A percentile compares a stretch with the other conserved stretches of the same genome.
These are phyloP conservation scores for Micrasema longulum DNA, from an alignment of 1,140 invertebrate species.

Conservation along the genomic window DNA sequence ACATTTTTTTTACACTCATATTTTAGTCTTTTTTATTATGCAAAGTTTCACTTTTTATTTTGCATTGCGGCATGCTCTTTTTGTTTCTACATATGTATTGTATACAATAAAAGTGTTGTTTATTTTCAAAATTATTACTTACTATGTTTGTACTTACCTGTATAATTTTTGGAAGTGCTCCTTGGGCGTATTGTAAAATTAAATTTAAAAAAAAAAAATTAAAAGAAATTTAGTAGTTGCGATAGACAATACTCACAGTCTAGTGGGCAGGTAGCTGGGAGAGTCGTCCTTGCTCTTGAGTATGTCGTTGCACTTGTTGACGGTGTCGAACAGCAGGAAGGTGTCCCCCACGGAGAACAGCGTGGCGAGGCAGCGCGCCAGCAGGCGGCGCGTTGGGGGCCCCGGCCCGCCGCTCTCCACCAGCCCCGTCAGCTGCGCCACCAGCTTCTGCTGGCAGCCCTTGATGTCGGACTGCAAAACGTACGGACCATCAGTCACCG, in stretches of 20 bases:
- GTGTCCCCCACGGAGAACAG: conserved; percentile 98
- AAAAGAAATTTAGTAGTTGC: no score
- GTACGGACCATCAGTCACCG: conserved; percentile 8
- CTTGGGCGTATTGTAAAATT: no score
- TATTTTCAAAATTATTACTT: no score
- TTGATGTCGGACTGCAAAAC: conserved; percentile 93
- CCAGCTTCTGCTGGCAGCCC: conserved; percentile 94
- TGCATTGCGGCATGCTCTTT: no score
- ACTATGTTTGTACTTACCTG: no score
- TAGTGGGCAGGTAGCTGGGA: conserved; percentile 91
- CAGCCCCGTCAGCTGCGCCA: conserved; percentile 91
- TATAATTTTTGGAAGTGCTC: no score
- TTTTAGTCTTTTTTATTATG: no score
- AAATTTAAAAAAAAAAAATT: no score
- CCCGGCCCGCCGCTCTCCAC: conserved; percentile 87
- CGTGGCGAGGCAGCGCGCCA: conserved; percentile 93
- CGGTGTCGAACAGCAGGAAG: conserved; percentile 95
- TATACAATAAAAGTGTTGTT: no score
- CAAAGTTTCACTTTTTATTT: no score
- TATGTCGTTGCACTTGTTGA: conserved; percentile 98
- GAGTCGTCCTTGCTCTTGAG: conserved; percentile 98
- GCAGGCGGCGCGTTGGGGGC: conserved; percentile 91
- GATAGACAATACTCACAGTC: conserved; percentile 97
- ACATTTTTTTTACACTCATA: no score
- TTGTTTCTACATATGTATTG: no score